phyloP scores from a whole-genome alignment of 2,113 vertebrate species.

The Columba janthina region DNA sequence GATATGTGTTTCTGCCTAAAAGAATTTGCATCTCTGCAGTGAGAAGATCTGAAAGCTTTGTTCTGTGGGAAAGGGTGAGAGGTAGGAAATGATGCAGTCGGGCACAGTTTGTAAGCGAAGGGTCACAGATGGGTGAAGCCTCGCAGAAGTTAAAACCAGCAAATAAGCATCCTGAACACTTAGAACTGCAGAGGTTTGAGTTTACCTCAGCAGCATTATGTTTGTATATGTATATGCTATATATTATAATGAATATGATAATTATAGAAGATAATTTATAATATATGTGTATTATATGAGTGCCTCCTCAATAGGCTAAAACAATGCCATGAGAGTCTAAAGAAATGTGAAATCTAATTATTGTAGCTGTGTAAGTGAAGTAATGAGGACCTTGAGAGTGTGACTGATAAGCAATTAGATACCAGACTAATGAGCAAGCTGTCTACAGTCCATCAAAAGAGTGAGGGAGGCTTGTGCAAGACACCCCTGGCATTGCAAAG shows the following conservation, averaged over 20 bases:
- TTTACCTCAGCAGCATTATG: neutral
- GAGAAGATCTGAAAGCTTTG: constrained; percentile 8
- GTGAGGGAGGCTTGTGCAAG: constrained; percentile 31
- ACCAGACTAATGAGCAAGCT: constrained; percentile 64
- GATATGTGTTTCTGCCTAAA: neutral
- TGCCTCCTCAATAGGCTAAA: constrained; percentile 36
- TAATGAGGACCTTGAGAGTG: constrained; percentile 61
- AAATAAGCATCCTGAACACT: constrained; percentile 1
- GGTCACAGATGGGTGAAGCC: constrained; percentile 18
- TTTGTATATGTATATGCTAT: neutral
- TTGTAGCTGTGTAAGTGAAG: constrained; percentile 55
- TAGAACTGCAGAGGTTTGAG: neutral
- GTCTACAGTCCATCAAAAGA: constrained; percentile 55
- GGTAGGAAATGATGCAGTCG: neutral
- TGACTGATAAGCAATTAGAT: constrained; percentile 70
- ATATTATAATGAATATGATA: constrained; percentile 50
- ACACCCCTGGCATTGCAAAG: constrained; percentile 9
- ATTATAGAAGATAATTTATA: constrained; percentile 32
- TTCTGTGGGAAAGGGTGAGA: neutral
- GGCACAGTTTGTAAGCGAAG: neutral
- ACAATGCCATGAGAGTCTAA: constrained; percentile 50
- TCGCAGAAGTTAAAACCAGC: neutral
- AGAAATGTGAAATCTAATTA: constrained; percentile 68
- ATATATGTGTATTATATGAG: constrained; percentile 44
- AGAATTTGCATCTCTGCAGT: constrained; percentile 32